A percentile compares a stretch with the other conserved stretches of the same genome.
Evolutionary conservation across 2,113 vertebrate genomes (phyloP).

Genomic region (Agapornis roseicollis): DNA sequence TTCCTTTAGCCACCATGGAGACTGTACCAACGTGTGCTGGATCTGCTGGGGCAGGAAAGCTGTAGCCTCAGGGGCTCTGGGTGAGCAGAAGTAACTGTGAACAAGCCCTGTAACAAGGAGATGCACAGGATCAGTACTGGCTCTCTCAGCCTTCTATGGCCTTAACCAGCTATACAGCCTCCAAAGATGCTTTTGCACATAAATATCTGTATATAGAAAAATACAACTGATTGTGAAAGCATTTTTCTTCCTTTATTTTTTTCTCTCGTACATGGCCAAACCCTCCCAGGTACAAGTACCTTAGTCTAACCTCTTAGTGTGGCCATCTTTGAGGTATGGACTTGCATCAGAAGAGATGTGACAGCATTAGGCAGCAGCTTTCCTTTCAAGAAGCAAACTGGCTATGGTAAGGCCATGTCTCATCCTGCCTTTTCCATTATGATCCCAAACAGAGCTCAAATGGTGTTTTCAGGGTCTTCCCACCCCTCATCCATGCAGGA

Average conservation of each 20-base stretch:
- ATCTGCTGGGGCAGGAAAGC: neutral
- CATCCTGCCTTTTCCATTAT: neutral
- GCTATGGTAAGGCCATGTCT: neutral
- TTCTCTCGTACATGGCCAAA: neutral
- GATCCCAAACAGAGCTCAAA: fast-evolving
- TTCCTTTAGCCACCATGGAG: neutral
- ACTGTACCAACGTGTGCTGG: neutral
- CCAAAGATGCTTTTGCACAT: neutral
- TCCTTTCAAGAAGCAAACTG: neutral
- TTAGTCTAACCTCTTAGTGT: neutral
- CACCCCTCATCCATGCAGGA: neutral
- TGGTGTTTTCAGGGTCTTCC: neutral
- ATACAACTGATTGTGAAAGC: neutral
- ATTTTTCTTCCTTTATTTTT: neutral
- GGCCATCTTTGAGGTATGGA: neutral
- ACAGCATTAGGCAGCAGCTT: neutral
- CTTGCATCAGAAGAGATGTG: neutral
- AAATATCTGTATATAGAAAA: neutral
- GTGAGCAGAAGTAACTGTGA: neutral
- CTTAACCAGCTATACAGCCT: neutral
- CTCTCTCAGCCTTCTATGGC: neutral
- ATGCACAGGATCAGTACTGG: neutral
- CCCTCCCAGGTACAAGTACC: neutral
- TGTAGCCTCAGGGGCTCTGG: neutral
- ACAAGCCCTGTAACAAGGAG: neutral